phyloP scores from a whole-genome alignment of 2,888 invertebrate genomes.

The Ormia ochracea region DNA sequence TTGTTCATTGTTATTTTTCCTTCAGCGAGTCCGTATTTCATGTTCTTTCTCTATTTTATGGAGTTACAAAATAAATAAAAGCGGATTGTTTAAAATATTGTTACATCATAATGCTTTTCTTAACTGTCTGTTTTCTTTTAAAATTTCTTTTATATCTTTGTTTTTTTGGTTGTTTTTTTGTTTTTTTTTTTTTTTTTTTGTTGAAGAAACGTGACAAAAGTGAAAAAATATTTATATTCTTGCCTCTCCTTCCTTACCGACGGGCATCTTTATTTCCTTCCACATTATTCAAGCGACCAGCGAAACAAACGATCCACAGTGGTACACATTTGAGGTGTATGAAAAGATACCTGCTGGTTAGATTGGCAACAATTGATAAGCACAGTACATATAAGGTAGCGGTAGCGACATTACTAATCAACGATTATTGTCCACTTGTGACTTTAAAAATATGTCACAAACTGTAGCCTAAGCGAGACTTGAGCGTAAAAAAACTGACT shows the following conservation, averaged over 20 bases:
- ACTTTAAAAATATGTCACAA: no score
- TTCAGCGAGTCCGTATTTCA: background rate
- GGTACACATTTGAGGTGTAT: background rate
- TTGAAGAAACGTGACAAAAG: conserved; percentile 58
- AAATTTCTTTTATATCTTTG: background rate
- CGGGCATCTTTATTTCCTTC: conserved; percentile 25
- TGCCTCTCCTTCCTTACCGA: background rate
- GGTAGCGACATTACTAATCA: no score
- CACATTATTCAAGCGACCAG: background rate
- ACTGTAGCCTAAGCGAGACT: no score
- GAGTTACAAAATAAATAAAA: conserved; percentile 6
- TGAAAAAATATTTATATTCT: conserved; percentile 25
- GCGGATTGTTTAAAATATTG: conserved; percentile 32
- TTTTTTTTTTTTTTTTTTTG: conserved; percentile 1
- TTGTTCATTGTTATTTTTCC: background rate
- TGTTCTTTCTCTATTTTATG: background rate
- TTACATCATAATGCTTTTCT: conserved; percentile 44
- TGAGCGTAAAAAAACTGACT: no score
- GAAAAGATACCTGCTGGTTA: background rate
- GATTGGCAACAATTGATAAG: no score
- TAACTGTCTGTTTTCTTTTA: background rate
- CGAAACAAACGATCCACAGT: background rate
- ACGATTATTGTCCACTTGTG: no score
- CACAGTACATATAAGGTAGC: no score
- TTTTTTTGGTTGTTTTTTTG: background rate